Base-by-base conservation (phyloP, 2,888 invertebrate genomes). In the Drosophila rellima region DNA sequence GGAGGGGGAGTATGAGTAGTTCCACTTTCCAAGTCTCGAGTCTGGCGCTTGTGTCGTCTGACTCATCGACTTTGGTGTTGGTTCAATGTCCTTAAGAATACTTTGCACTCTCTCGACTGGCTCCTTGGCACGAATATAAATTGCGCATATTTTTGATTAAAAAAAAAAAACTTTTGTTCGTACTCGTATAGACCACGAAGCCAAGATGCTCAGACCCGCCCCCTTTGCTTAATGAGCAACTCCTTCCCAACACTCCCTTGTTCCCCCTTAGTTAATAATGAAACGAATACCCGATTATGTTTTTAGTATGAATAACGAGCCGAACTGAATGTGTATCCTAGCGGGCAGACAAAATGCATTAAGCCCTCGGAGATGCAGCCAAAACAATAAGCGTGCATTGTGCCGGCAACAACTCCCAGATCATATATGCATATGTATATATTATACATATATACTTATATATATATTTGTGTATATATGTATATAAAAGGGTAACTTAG, bases 81-180 rank as follows among this genome's bases (percentile, higher is more conserved):
- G 89, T 89, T 83, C 83, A 83, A 87, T 81, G 83, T 83, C 89
- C 83, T 87, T 57, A 71, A 61, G 71, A 69, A 67, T 56, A 61
- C 63, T 55, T 66, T 52, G 57, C 47, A 60, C 59, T 51, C 56
- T 42, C 23, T 56, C 17, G 48, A 50, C 44, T 52, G 44, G 52
- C 76, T 80, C 70, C 78, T 78, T 81, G 81, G 61, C 78, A 69
- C 69, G 65, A 70, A 84, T 71, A 84, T 71, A 84, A 89, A 87
- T 88, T 73, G 89, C 79, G 82, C 88, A 88, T 82, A 89, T 85
- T 83, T 82, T 89, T 89, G 89, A 84, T 84, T 89, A 87, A 48
- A 40, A 33, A 35, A 23, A 44, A 42, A 35, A 7, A 40, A 35
- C 10, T 15, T 51, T 44, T 31, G 15, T 37, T 48, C 50, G 56